Evolutionary conservation across 2,888 invertebrate genomes (phyloP), one percentile per base, ranked within the genome.

Genomic region (Drosophila niveifrons): DNA sequence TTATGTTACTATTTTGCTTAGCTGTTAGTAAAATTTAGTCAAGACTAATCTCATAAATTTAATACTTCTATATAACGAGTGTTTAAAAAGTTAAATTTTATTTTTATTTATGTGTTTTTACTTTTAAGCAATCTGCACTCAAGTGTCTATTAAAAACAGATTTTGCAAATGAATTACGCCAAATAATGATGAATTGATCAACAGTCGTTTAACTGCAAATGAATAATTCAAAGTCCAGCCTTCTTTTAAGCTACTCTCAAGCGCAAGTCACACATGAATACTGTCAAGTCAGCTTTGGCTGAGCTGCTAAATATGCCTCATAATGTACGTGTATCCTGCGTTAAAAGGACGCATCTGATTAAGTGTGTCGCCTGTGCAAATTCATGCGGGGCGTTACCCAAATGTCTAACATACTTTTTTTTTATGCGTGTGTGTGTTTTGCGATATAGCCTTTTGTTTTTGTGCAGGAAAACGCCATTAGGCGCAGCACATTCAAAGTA

Each of bases 401-500:
- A 75, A 72, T 68, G 66, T 66, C 59, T 68, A 44, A 64, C 75
- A 46, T 57, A 66, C 50, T 57, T 55, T 63, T 52, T 23, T 47
- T 47, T 13, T 28, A 41, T 23, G 23, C 23, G 77, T 52, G 67
- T 36, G 66, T 13, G 55, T 55, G 36, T 47, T 10, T 11, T 36
- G 36, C n/a, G 41, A 31, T 31, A 29, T 10, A 2, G 68, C 48
- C 61, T 57, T 78, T 84, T 84, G 82, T 84, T 84, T 77, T 84
- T 84, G 78, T 67, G 71, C 72, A 65, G 64, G 59, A 74, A 73
- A 80, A 66, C 65, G 72, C 83, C 86, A 86, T 83, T 83, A 86
- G 86, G 83, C 81, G 74, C 80, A 76, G 74, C 82, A 84, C 82
- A 85, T 85, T 85, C 79, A 80, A 75, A 75, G 88, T 81, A 85